These are phyloP conservation scores for Zosterops pallidus DNA, from an alignment of 2,113 vertebrate genomes.

Conservation along the genomic window DNA sequence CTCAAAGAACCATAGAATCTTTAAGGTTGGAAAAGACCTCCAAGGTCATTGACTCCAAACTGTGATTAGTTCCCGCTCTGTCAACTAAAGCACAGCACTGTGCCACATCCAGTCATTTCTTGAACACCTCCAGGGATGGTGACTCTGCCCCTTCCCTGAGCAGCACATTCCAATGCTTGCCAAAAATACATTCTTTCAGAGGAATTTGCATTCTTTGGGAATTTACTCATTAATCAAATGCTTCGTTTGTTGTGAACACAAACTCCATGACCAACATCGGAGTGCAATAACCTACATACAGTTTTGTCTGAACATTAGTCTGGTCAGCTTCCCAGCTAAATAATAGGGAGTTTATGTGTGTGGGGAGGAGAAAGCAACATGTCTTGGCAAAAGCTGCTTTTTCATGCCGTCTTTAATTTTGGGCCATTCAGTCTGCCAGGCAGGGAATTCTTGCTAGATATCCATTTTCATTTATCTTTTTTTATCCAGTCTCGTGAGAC, in stretches of 20 bases:
- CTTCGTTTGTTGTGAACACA: background rate
- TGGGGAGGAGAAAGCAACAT: background rate
- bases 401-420: background rate
- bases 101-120: fast-evolving
- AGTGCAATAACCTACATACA: background rate
- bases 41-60: fast-evolving
- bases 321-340: background rate
- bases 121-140: background rate
- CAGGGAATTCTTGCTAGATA: background rate
- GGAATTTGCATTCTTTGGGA: background rate
- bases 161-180: background rate
- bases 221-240: background rate
- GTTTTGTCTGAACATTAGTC: background rate
- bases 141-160: background rate
- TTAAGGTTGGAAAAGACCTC: background rate
- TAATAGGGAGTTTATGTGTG: fast-evolving
- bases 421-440: background rate
- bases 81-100: background rate
- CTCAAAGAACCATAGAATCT: background rate
- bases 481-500: background rate
- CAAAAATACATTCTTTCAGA: fast-evolving
- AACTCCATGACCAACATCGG: background rate
- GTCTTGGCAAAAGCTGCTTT: background rate
- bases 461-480: background rate
- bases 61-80: background rate